Conservation (phyloP, 2,797 vertebrate genomes). For the Babyrousa celebensis region DNA sequence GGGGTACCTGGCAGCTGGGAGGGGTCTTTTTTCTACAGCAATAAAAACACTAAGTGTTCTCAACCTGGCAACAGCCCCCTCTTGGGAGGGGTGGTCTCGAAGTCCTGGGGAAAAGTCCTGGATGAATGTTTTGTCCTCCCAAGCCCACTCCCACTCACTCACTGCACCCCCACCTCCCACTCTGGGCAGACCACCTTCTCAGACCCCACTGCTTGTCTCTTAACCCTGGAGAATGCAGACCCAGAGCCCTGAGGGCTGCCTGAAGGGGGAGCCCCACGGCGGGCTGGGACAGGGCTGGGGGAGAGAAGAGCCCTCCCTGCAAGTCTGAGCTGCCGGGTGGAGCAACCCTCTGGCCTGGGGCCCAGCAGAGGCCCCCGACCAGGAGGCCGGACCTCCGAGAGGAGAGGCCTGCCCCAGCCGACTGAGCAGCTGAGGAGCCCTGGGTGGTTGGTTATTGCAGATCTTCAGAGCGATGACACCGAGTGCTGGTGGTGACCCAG, state of each 20-base stretch:
- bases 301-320: conserved; percentile 46
- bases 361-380: neutral
- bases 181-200: conserved; percentile 1
- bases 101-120: neutral
- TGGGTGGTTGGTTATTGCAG: conserved; percentile 74
- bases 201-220: neutral
- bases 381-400: neutral
- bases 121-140: conserved; percentile 12
- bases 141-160: neutral
- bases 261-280: neutral
- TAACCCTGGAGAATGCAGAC: conserved; percentile 36
- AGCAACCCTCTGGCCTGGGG: neutral
- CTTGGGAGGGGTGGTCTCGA: neutral
- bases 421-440: neutral
- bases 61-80: neutral
- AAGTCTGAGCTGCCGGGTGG: conserved; percentile 64
- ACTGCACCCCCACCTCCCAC: neutral
- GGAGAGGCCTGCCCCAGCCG: neutral
- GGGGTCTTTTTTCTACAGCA: conserved; percentile 82
- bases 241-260: neutral
- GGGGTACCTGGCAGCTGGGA: neutral
- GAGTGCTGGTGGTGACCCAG: conserved; percentile 73
- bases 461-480: conserved; percentile 33
- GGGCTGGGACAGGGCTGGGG: neutral
- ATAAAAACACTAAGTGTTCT: conserved; percentile 82